These are phyloP conservation scores for Podocnemis expansa DNA, from an alignment of 2,113 vertebrate species.

Conservation along the genomic window DNA sequence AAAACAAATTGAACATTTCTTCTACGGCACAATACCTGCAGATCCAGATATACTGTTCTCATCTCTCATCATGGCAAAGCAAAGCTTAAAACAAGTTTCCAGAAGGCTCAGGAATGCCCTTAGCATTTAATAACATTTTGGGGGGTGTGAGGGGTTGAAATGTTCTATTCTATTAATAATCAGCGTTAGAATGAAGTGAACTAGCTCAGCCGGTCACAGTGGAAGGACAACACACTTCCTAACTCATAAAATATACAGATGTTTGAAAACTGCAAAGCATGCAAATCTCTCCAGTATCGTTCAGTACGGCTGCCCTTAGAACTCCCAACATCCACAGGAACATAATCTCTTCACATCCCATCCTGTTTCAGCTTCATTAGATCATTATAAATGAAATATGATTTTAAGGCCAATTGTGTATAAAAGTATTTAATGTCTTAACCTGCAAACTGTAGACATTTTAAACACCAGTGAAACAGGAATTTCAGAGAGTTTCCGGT, in stretches of 20 bases:
- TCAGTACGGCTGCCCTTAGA: not conserved
- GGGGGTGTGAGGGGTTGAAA: not conserved
- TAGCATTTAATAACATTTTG: not conserved
- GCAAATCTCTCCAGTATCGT: not conserved
- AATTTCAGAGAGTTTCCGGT: constrained; percentile 1
- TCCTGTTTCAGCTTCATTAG: not conserved
- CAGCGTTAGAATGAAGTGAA: not conserved
- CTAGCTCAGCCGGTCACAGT: not conserved
- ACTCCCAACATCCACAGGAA: not conserved
- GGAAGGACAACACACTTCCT: not conserved
- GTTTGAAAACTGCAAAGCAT: not conserved
- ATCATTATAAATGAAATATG: not conserved
- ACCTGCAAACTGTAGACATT: not conserved
- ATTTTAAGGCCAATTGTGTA: not conserved
- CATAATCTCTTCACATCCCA: not conserved
- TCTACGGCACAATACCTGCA: not conserved
- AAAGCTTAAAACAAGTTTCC: not conserved
- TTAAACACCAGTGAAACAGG: not conserved
- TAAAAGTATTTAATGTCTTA: not conserved
- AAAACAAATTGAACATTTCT: not conserved
- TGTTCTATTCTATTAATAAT: not conserved
- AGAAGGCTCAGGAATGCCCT: not conserved
- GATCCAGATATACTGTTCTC: not conserved
- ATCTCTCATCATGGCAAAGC: not conserved
- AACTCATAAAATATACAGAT: not conserved